Conservation (phyloP, 2,888 invertebrate genomes). For the Drosophila setosimentum region DNA sequence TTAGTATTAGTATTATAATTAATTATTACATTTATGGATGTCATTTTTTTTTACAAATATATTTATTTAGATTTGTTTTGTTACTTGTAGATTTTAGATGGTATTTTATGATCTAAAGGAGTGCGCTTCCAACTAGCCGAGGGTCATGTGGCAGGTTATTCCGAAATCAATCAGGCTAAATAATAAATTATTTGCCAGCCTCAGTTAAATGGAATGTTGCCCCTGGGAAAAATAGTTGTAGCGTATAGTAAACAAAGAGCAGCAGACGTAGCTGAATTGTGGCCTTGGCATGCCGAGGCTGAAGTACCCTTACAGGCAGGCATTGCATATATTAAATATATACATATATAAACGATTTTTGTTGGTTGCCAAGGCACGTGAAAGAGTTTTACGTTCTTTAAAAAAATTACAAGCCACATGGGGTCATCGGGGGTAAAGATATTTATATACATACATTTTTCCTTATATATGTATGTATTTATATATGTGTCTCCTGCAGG, state of each 20-base stretch:
- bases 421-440: background rate
- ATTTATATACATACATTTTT: background rate
- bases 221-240: background rate
- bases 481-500: background rate
- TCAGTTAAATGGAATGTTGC: background rate
- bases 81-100: background rate
- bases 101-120: background rate
- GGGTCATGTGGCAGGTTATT: background rate
- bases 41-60: background rate
- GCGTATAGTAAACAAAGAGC: background rate
- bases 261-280: constrained; percentile 15
- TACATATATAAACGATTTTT: background rate
- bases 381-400: background rate
- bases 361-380: background rate
- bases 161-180: background rate
- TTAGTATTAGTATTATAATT: background rate
- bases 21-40: background rate
- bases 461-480: background rate
- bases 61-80: background rate
- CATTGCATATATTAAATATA: background rate
- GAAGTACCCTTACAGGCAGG: constrained; percentile 12
- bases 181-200: background rate
- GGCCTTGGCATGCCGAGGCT: constrained; percentile 16
- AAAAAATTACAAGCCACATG: background rate
- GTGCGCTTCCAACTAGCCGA: background rate